These are phyloP conservation scores for Cephalopterus ornatus DNA, from an alignment of 2,113 vertebrate genomes.

Conservation along the genomic window DNA sequence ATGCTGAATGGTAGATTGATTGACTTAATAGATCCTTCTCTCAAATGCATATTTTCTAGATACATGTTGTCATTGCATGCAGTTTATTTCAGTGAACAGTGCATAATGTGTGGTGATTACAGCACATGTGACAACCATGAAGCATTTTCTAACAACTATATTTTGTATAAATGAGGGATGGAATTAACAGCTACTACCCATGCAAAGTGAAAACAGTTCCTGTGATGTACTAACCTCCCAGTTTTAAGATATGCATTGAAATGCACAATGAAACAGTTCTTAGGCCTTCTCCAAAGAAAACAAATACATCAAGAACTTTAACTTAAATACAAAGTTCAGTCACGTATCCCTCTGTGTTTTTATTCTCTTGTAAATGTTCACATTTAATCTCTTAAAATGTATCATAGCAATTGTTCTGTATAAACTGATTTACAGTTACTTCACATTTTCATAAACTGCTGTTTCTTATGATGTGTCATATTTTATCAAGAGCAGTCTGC, in stretches of 20 bases:
- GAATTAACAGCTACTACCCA: background rate
- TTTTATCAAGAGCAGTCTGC: background rate
- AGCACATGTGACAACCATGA: background rate
- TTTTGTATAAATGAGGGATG: background rate
- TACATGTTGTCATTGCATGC: background rate
- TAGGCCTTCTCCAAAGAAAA: background rate
- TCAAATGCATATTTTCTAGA: background rate
- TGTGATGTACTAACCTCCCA: background rate
- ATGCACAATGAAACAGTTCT: background rate
- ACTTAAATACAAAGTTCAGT: background rate
- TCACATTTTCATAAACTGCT: background rate
- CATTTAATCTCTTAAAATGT: background rate
- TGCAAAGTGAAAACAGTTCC: background rate
- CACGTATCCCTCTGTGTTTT: background rate
- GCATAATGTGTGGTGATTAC: background rate
- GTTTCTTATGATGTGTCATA: background rate
- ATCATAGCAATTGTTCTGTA: background rate
- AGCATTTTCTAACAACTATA: background rate
- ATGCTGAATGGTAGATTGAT: background rate
- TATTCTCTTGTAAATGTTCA: background rate
- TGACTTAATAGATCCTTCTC: background rate
- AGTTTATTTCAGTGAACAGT: background rate
- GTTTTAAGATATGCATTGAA: background rate
- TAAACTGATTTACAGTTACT: background rate
- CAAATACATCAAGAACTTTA: background rate